Percentiles rank a stretch among this genome's conserved stretches.
These are phyloP conservation scores for Terrapene triunguis DNA, from an alignment of 2,113 vertebrate genomes.

Conservation along the genomic window DNA sequence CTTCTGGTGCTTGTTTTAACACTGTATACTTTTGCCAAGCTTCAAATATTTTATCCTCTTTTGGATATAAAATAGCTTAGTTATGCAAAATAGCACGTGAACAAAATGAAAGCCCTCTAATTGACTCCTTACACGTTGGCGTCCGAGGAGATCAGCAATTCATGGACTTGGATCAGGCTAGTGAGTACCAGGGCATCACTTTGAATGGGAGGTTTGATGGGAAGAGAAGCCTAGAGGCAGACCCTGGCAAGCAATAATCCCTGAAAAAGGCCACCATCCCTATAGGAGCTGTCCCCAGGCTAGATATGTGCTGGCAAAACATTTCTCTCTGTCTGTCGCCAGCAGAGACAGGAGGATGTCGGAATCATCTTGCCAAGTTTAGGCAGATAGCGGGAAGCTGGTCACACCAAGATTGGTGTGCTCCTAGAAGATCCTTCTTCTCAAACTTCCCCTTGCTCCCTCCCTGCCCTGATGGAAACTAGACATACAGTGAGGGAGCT, in stretches of 20 bases:
- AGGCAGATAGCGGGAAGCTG: constrained; percentile 41
- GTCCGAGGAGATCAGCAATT: background rate
- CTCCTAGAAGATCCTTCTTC: constrained; percentile 57
- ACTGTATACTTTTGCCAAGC: background rate
- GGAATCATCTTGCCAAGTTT: constrained; percentile 41
- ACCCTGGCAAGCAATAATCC: background rate
- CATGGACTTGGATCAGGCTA: background rate
- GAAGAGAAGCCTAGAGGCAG: background rate
- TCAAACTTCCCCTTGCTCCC: background rate
- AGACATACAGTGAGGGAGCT: background rate
- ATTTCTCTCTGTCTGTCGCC: background rate
- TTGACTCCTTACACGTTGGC: background rate
- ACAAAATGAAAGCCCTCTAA: background rate
- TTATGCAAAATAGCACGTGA: background rate
- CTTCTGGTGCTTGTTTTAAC: background rate
- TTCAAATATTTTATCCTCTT: background rate
- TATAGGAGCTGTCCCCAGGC: background rate
- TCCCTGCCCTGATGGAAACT: constrained; percentile 48
- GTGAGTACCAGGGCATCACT: accelerated
- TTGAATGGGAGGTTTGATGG: accelerated
- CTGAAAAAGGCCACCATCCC: background rate
- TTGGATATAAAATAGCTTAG: background rate
- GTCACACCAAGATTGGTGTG: constrained; percentile 37
- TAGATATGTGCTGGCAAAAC: constrained; percentile 39
- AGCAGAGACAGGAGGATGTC: constrained; percentile 38